These are phyloP conservation scores for Atlantisia rogersi DNA, from an alignment of 2,113 vertebrate species.

Conservation along the genomic window DNA sequence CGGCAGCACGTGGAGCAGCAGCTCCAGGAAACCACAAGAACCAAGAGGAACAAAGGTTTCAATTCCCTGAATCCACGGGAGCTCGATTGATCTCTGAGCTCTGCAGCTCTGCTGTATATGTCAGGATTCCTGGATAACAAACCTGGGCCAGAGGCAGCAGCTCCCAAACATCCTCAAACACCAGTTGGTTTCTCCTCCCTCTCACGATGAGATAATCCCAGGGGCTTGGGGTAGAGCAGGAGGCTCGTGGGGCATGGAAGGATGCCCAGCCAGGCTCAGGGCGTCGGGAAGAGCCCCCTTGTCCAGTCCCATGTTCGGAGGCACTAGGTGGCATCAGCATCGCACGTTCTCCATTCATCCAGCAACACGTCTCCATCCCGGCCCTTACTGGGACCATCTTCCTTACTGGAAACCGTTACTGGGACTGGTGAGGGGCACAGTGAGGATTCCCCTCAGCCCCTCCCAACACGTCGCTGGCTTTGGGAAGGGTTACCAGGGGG, in stretches of 20 bases:
- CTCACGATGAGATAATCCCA: neutral
- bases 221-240: neutral
- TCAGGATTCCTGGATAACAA: neutral
- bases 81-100: neutral
- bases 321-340: neutral
- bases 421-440: neutral
- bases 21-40: too few relatives aligned
- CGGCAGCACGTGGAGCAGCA: too few relatives aligned
- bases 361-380: neutral
- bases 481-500: too few relatives aligned
- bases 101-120: neutral
- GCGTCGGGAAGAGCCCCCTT: accelerated
- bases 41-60: too few relatives aligned
- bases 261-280: accelerated
- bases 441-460: neutral
- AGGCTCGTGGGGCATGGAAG: neutral
- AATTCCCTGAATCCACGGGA: too few relatives aligned
- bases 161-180: neutral
- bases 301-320: accelerated
- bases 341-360: neutral
- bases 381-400: neutral
- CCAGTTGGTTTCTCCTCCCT: neutral
- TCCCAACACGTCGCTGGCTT: accelerated
- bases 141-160: neutral
- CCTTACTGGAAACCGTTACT: too few relatives aligned